Evolutionary conservation across 2,113 vertebrate genomes (phyloP), one percentile per base, ranked within the genome.

Genomic region (Rattus rattus): DNA sequence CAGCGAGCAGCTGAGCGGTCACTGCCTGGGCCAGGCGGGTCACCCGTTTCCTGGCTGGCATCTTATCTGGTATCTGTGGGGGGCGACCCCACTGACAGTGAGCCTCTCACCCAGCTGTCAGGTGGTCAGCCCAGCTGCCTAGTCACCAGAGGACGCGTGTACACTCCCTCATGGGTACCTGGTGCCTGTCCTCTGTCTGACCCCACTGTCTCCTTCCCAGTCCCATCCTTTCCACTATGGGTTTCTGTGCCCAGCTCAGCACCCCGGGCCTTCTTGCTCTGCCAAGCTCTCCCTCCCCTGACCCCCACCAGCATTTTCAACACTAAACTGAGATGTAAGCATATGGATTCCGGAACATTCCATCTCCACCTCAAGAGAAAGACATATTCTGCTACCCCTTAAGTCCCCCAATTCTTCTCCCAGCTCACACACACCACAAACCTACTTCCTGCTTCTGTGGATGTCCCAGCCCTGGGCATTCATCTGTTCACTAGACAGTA

Each of bases 401-500:
- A 9, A 59, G n/a, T 0, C 5, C 88, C 43, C 22, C 22, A 39
- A 7, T 0, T 14, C 24, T n/a, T 61, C 24, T 16, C 13, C 26
- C 9, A 2, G 20, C 4, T 43, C 7, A 12, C 19, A 28, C 16
- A 12, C 49, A 13, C 22, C 49, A 49, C 28, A 0, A 8, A 24
- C 39, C 63, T 4, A 16, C n/a, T 75, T 65, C 4, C 49, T 36
- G 67, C 22, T 19, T 52, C n/a, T 30, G 0, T 6, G 22, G 77
- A 24, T 54, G 16, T 13, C 43, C n/a, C 87, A 20, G 2, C 7
- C 54, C 4, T 28, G 67, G 73, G 65, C 4, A 3, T 22, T 47
- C 83, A 22, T 0, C 7, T 0, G 4, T 39, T 30, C 6, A 7
- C 7, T 6, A 2, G 5, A 24, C 0, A 0, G 28, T 7, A 59